phyloP scores from a whole-genome alignment of 2,888 invertebrate species.

The Thysanoteuthis rhombus region DNA sequence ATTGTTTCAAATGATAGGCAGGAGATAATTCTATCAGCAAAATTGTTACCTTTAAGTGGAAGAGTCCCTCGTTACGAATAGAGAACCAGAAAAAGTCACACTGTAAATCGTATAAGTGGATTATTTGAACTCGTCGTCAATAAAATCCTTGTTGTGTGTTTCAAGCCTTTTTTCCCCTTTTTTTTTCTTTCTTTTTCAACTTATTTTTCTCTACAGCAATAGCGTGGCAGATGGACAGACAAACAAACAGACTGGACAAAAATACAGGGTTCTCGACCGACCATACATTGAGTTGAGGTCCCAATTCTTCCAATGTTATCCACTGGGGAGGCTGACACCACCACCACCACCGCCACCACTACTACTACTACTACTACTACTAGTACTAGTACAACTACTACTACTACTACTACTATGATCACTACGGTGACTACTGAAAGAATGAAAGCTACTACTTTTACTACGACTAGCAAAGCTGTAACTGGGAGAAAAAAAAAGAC shows the following conservation, averaged over 20 bases:
- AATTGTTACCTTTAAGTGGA: no score
- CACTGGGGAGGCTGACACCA: neutral
- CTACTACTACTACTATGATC: neutral
- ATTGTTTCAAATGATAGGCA: no score
- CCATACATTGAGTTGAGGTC: neutral
- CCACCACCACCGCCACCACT: neutral
- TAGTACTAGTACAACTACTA: neutral
- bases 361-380: neutral
- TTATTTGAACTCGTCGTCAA: neutral
- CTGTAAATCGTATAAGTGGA: no score
- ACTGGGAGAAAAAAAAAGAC: no score
- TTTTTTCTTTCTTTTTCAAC: neutral
- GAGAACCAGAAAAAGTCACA: no score
- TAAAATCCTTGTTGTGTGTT: neutral
- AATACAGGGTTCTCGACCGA: neutral
- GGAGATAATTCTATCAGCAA: no score
- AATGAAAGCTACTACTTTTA: no score
- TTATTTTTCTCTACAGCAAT: neutral
- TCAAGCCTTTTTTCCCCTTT: neutral
- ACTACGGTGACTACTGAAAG: no score
- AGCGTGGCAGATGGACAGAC: neutral
- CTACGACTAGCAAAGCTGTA: neutral
- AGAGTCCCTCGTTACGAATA: no score
- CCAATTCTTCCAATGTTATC: neutral
- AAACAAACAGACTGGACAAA: neutral